Percentiles rank a stretch among this genome's conserved stretches.
Evolutionary conservation across 2,888 invertebrate species (phyloP).

Genomic region (Lapara coniferarum): DNA sequence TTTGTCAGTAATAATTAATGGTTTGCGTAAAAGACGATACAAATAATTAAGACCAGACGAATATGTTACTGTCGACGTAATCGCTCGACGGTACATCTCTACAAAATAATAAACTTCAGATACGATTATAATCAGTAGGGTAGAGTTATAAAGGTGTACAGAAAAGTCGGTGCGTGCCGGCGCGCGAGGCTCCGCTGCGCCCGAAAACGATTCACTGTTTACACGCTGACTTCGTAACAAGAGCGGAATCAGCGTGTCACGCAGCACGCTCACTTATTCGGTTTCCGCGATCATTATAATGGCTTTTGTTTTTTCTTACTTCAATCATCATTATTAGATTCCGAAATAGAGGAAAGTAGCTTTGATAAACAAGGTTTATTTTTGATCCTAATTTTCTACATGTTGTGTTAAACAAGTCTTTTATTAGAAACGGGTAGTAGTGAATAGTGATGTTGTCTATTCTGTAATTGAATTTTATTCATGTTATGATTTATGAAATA

Average conservation of each 20-base stretch:
- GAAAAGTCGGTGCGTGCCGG: background rate
- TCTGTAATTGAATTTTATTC: background rate
- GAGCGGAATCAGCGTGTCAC: slow-evolving; percentile 17
- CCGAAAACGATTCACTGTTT: slow-evolving; percentile 37
- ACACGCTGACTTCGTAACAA: slow-evolving; percentile 21
- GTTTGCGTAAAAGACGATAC: no score
- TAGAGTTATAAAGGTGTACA: background rate
- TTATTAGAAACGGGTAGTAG: no score
- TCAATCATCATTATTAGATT: background rate
- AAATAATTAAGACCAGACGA: no score
- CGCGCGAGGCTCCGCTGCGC: slow-evolving; percentile 35
- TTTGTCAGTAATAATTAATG: no score
- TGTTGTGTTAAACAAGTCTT: no score
- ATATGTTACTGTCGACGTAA: background rate
- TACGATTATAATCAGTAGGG: background rate
- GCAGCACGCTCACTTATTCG: background rate
- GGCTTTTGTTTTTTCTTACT: background rate
- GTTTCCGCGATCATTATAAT: slow-evolving; percentile 3
- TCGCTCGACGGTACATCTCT: background rate
- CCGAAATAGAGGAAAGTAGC: no score
- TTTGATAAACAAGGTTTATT: no score
- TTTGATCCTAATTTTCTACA: no score
- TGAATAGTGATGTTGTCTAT: no score
- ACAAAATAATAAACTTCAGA: background rate
- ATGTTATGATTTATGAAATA: background rate